A percentile compares a stretch with the other conserved stretches of the same genome.
phyloP scores from a whole-genome alignment of 2,888 invertebrate genomes.

The Lordiphosa fenestrarum region DNA sequence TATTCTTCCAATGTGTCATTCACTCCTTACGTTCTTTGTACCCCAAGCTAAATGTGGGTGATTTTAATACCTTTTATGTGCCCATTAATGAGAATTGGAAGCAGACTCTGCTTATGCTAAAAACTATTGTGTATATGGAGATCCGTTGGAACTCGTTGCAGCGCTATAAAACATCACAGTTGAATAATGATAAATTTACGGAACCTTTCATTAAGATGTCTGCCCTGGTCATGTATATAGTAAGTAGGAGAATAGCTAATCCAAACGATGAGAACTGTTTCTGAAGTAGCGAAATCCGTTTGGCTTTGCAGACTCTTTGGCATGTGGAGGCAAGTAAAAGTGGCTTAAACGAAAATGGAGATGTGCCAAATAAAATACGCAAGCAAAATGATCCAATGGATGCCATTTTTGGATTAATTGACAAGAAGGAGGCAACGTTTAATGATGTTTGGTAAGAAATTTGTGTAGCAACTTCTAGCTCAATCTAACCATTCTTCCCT shows the following conservation, averaged over 20 bases:
- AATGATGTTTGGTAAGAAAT: slow-evolving; percentile 73
- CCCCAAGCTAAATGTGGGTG: slow-evolving; percentile 61
- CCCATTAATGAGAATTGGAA: slow-evolving; percentile 56
- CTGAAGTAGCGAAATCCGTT: background rate
- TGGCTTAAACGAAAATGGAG: background rate
- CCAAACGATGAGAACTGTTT: too few relatives aligned
- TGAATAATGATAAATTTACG: slow-evolving; percentile 50
- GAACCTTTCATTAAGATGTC: slow-evolving; percentile 70
- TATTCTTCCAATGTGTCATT: slow-evolving; percentile 62
- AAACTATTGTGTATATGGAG: slow-evolving; percentile 70
- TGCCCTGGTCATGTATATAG: slow-evolving; percentile 67
- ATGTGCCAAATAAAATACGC: slow-evolving; percentile 49
- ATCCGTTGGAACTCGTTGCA: slow-evolving; percentile 59
- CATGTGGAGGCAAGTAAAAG: slow-evolving; percentile 30
- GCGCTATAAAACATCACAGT: slow-evolving; percentile 46
- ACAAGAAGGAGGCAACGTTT: slow-evolving; percentile 46
- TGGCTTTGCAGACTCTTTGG: slow-evolving; percentile 61
- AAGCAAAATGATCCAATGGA: slow-evolving; percentile 60
- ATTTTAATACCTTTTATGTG: slow-evolving; percentile 62
- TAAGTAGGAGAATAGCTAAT: slow-evolving; percentile 29
- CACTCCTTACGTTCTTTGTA: slow-evolving; percentile 66
- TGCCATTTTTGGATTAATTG: slow-evolving; percentile 51
- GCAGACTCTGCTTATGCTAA: slow-evolving; percentile 66
- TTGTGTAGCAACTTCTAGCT: background rate
- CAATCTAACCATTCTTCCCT: background rate